Percentiles rank a stretch among this genome's conserved stretches.
These are phyloP conservation scores for Seriola quinqueradiata DNA, from an alignment of 2,113 vertebrate genomes.

Conservation along the genomic window DNA sequence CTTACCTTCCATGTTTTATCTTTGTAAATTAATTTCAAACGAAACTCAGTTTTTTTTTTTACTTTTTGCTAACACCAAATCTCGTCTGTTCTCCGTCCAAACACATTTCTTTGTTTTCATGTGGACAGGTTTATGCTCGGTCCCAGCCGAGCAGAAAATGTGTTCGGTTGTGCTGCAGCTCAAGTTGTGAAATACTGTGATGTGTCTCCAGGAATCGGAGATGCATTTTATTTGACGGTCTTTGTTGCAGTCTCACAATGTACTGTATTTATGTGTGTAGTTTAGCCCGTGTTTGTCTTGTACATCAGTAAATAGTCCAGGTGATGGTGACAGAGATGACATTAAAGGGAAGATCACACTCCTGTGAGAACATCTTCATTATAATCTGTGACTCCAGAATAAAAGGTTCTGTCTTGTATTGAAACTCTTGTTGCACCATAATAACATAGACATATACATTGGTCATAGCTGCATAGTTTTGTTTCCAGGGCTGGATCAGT, in stretches of 20 bases:
- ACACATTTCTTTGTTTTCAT: constrained; percentile 30
- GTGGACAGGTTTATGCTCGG: constrained; percentile 37
- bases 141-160: constrained; percentile 7
- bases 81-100: constrained; percentile 21
- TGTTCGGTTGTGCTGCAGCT: constrained; percentile 20
- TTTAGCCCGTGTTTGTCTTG: background rate
- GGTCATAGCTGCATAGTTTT: background rate
- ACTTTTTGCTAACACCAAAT: constrained; percentile 18
- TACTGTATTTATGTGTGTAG: background rate
- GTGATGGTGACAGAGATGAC: background rate
- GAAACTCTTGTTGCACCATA: background rate
- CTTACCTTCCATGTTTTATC: constrained; percentile 38
- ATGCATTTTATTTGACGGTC: background rate
- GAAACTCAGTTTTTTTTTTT: constrained; percentile 31
- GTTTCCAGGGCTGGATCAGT: background rate
- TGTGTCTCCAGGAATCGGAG: constrained; percentile 12
- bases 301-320: background rate
- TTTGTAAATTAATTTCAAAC: constrained; percentile 36
- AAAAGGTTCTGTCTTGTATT: background rate
- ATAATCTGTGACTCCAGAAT: background rate
- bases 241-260: background rate
- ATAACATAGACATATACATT: background rate
- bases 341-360: background rate
- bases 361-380: background rate
- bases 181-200: constrained; percentile 28